Conservation (phyloP, 1,140 invertebrate genomes). For the Macrocentrus cingulum region DNA sequence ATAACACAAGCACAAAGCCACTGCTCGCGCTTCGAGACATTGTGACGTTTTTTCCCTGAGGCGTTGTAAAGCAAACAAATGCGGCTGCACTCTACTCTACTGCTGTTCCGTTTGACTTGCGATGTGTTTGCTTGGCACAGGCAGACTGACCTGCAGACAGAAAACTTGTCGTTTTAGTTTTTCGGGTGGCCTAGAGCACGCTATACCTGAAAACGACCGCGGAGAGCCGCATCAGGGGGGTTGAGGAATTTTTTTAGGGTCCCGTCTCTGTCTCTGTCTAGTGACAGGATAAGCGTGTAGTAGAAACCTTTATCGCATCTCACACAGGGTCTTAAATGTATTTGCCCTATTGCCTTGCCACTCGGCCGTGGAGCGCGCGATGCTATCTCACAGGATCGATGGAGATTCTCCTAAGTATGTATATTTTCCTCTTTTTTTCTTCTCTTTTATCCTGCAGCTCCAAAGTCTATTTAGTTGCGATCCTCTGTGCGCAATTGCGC, state of each 20-base stretch:
- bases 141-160: constrained; percentile 1
- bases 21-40: not conserved
- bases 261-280: not conserved
- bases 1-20: not conserved
- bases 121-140: not conserved
- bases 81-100: too few relatives aligned
- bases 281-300: not conserved
- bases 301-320: not conserved
- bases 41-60: not conserved
- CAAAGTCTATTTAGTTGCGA: not conserved
- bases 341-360: not conserved
- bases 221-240: too few relatives aligned
- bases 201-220: not conserved
- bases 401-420: not conserved
- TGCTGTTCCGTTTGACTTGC: not conserved
- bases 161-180: not conserved
- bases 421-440: constrained; percentile 1
- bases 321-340: constrained; percentile 12
- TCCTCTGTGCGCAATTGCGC: not conserved
- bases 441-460: not conserved
- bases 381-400: constrained; percentile 5
- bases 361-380: not conserved
- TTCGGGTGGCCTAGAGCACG: not conserved
- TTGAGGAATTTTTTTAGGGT: not conserved
- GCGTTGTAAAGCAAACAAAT: too few relatives aligned